These are phyloP conservation scores for Synodontis membranacea DNA, from an alignment of 2,113 vertebrate genomes.

Conservation along the genomic window DNA sequence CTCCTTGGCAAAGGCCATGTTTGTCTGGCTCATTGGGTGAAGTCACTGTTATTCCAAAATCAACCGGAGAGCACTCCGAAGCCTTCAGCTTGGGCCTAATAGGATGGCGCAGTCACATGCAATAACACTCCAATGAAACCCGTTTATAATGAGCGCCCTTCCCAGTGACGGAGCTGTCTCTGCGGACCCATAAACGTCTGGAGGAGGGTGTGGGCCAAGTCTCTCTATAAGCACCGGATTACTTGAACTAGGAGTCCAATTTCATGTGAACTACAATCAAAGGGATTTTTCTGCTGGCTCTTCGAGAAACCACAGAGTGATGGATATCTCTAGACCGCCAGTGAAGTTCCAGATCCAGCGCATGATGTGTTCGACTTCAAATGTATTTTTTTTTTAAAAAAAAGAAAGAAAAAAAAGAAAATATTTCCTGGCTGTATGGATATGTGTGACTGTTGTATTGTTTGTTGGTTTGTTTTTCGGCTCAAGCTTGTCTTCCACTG, in stretches of 20 bases:
- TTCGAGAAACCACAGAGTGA: constrained; percentile 17
- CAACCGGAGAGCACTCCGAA: constrained; percentile 28
- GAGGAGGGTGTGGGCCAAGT: constrained; percentile 17
- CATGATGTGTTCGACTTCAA: not conserved
- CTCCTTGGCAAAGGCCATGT: constrained; percentile 28
- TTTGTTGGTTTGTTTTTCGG: not conserved
- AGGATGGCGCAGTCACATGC: constrained; percentile 51
- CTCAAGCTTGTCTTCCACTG: not conserved
- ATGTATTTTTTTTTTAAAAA: not conserved
- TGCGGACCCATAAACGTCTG: constrained; percentile 29
- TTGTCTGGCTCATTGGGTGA: constrained; percentile 35
- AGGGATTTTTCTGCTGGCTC: constrained; percentile 12
- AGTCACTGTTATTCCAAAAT: constrained; percentile 57
- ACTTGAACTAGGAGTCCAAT: constrained; percentile 17
- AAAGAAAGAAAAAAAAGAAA: not conserved
- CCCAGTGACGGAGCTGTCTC: constrained; percentile 42
- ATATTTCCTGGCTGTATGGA: not conserved
- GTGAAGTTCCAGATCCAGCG: not conserved
- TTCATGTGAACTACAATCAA: constrained; percentile 37
- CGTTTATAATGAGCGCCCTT: constrained; percentile 38
- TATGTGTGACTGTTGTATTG: not conserved
- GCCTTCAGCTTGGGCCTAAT: constrained; percentile 37
- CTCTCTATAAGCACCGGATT: constrained; percentile 8
- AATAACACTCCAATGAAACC: constrained; percentile 45
- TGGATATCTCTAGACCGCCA: constrained; percentile 8